These are phyloP conservation scores for Lasiurus cinereus DNA, from an alignment of 2,113 vertebrate species.

Conservation along the genomic window DNA sequence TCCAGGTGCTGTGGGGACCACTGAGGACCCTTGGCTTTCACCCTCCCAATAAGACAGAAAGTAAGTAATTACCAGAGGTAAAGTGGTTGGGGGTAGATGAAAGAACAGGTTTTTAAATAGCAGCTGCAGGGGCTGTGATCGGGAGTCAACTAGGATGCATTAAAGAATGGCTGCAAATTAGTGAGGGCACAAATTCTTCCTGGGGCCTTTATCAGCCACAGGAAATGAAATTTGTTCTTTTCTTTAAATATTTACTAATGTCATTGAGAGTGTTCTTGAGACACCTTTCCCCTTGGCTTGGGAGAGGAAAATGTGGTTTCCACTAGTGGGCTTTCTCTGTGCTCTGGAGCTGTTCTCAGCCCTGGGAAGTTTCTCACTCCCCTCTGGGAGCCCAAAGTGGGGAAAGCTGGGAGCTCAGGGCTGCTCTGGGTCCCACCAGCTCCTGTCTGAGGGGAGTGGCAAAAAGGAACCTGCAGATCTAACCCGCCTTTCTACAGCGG, in stretches of 20 bases:
- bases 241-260: not conserved
- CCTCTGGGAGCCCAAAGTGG: not conserved
- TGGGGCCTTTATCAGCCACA: not conserved
- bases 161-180: not conserved
- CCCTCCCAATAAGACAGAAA: not conserved
- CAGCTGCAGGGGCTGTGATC: not conserved
- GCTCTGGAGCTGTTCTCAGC: not conserved
- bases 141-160: not conserved
- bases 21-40: not conserved
- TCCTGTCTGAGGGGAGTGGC: not conserved
- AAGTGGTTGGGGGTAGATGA: not conserved
- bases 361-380: not conserved
- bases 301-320: not conserved
- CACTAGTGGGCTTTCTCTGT: not conserved
- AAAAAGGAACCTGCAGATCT: not conserved
- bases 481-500: not conserved
- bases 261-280: not conserved
- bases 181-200: not conserved
- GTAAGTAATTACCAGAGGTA: not conserved
- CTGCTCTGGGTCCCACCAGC: not conserved
- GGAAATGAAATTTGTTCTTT: not conserved
- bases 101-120: not conserved
- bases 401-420: not conserved
- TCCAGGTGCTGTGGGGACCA: rapidly evolving
- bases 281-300: not conserved